Base-by-base conservation (phyloP, 2,888 invertebrate genomes). In the Electrophaes corylata region DNA sequence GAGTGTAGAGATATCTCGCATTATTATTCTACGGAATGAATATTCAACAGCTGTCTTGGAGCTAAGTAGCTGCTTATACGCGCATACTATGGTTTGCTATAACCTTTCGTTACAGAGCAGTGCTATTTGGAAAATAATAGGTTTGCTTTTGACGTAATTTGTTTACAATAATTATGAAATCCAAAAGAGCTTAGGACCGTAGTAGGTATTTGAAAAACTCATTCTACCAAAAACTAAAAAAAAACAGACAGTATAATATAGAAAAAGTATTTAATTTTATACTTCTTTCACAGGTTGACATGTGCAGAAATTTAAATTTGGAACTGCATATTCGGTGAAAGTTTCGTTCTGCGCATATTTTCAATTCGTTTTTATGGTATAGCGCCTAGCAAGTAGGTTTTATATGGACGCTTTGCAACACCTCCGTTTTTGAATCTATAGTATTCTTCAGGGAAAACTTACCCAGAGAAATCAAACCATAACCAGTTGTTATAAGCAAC, bases 1-100 rank as follows among this genome's bases (percentile, higher is more conserved):
- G 48, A 39, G 44, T 31, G 26, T 47, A 41, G 29, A 37, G 35
- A 55, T 44, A 44, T 44, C 8, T 18, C 49, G 20, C 29, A 49
- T 56, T 56, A 56, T 16, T 23, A 56, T 56, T 50, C 56, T 40
- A 26, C 19, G 37, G 55, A 16, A 56, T 56, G 49, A 56, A 56
- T 56, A 56, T 56, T 50, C 56, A 56, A 16, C 47, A 43, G 33
- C 35, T 26, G 18, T 23, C 56, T 56, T 29, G 16, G 12, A 44
- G 18, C 43, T 45, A 56, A 31, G 49, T 31, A 49, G 48, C 39
- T 49, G 39, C 37, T 23, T 47, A 18, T 8, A 20, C 40, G 43
- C 45, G 29, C 18, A 16, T 11, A 46, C 26, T 14, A 16, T 12
- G 29, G 33, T 40, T 33, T 26, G 12, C n/a, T 12, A 20, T 8